Evolutionary conservation across 2,113 vertebrate genomes (phyloP), one percentile per base, ranked within the genome.

Genomic region (Sander vitreus): DNA sequence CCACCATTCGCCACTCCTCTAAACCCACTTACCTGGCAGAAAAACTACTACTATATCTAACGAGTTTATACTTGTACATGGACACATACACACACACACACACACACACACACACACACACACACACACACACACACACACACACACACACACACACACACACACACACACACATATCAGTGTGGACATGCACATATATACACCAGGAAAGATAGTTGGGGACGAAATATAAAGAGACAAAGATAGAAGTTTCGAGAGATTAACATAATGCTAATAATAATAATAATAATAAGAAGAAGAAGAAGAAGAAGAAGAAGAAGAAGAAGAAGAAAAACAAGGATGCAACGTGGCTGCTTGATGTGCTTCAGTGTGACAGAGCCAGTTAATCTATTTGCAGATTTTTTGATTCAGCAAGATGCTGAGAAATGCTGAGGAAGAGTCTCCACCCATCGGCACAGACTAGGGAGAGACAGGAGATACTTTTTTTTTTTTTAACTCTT

Each of bases 401-500:
- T 75, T 76, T 55, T 57, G 19, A 83, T 75, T 79, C 82, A 3
- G 33, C 25, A 54, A 78, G 69, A 78, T 39, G 47, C 43, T 63
- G 48, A 69, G 53, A 84, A 83, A 90, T 59, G 65, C 76, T 80
- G 65, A 51, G 73, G 36, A 84, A 30, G 53, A 83, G 79, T 77
- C 76, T 85, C 50, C 43, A 80, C 72, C 76, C 65, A 73, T 59
- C 0, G 23, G 76, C 58, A 23, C 0, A 1, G 73, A 66, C 27
- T 12, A 30, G 18, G 3, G 10, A 62, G 45, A 55, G 63, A 68
- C 21, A 39, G 27, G 39, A 43, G 1, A 14, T 16, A 16, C 16
- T 33, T 27, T 8, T 68, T 50, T 8, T 8, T 58, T 19, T 1
- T 27, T 68, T 14, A 19, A 13, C 60, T 13, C 19, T 27, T 23